Base-by-base conservation (phyloP, 2,113 vertebrate genomes). In the Ivindomyrus marchei region DNA sequence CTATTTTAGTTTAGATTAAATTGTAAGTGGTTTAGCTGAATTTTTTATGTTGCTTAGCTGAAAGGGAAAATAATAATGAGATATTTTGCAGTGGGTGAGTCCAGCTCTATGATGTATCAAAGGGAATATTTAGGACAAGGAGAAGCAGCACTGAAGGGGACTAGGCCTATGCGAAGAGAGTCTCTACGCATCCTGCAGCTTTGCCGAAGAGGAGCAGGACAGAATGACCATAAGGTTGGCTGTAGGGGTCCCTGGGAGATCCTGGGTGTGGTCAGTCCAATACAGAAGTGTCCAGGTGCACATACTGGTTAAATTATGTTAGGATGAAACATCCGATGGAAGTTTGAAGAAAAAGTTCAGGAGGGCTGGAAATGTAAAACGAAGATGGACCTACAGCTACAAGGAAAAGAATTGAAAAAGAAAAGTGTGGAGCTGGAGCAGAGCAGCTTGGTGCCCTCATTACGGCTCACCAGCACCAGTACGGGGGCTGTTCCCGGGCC, bases 91-190 rank as follows among this genome's bases (percentile, higher is more conserved):
- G 83, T 45, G 42, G 45, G 45, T 11, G 45, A 85, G 39, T 85
- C 19, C 36, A 47, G 42, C 6, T 46, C 36, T 47, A 13, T 47
- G 42, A 45, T 85, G 83, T 11, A 85, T 85, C 83, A 85, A 85
- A 85, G 45, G 39, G 83, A 85, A 85, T 85, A 85, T 85, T 85
- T 85, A n/a, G 83, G 83, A n/a, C 83, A 47, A n/a, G 45, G 39
- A 24, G 10, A 47, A n/a, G 47, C 39, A 46, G 83, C 9, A 85
- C 42, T n/a, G 83, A 83, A 19, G 15, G 31, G 13, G 74, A 80
- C 27, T 24, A 9, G 17, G 17, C 4, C 77, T 2, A 17, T 46
- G 45, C 0, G n/a, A 70, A n/a, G 19, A 24, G 3, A n/a, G 1
- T 21, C 42, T 85, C 5, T 24, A 45, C 47, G 4, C 19, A 47